Conservation (phyloP, 1,140 invertebrate genomes). For the Himalopsyche phryganea region DNA sequence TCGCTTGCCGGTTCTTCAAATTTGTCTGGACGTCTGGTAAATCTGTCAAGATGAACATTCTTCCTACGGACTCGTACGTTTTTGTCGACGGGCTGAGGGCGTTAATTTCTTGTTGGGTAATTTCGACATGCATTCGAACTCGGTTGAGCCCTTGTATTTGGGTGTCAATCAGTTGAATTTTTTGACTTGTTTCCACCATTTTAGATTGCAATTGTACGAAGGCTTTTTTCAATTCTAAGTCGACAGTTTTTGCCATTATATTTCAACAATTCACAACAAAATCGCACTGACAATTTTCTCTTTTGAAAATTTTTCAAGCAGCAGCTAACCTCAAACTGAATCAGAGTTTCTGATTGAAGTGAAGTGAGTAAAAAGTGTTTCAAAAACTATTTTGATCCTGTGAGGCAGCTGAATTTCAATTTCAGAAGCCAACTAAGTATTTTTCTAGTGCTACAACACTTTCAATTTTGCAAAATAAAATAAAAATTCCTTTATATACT, state of each 20-base stretch:
- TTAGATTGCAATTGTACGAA: conserved; percentile 82
- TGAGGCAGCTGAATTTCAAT: too few species aligned
- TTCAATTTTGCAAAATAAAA: too few species aligned
- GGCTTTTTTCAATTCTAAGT: conserved; percentile 65
- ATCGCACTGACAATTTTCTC: too few species aligned
- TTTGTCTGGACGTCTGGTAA: conserved; percentile 62
- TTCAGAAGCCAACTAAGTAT: too few species aligned
- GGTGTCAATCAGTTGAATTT: conserved; percentile 72
- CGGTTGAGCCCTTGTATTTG: conserved; percentile 72
- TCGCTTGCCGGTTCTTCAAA: conserved; percentile 59
- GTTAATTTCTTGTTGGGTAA: conserved; percentile 62
- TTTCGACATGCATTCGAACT: conserved; percentile 64
- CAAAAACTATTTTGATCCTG: too few species aligned
- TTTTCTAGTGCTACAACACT: too few species aligned
- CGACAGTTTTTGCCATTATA: conserved; percentile 35
- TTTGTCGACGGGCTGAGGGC: conserved; percentile 59
- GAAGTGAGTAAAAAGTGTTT: too few species aligned
- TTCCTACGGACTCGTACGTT: conserved; percentile 77
- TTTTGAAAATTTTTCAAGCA: too few species aligned
- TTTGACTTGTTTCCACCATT: conserved; percentile 75
- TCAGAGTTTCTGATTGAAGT: too few species aligned
- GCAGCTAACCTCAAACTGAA: too few species aligned
- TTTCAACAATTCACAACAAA: too few species aligned
- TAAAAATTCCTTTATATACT: too few species aligned
- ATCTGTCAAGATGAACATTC: conserved; percentile 78